These are phyloP conservation scores for Emydura subglobosa DNA, from an alignment of 2,113 vertebrate species.

Conservation along the genomic window DNA sequence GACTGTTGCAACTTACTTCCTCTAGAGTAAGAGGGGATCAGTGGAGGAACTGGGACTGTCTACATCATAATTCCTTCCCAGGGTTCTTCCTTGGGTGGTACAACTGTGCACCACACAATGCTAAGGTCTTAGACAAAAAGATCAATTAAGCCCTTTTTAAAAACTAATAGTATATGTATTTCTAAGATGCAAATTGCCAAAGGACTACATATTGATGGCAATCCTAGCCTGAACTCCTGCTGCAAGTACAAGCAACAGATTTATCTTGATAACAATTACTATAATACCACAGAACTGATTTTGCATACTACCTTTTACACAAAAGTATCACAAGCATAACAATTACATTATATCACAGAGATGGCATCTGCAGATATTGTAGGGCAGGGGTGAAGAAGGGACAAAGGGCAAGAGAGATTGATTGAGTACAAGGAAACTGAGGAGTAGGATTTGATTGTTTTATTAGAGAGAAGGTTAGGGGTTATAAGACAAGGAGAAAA, in stretches of 20 bases:
- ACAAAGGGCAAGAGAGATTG: conserved; percentile 35
- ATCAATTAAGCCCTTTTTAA: background rate
- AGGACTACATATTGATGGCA: background rate
- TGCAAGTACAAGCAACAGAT: background rate
- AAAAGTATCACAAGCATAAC: conserved; percentile 39
- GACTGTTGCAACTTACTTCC: rapidly evolving
- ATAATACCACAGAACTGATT: background rate
- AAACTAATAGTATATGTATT: background rate
- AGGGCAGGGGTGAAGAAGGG: conserved; percentile 20
- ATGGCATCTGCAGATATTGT: conserved; percentile 31
- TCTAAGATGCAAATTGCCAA: background rate
- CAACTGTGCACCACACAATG: background rate
- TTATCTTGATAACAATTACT: background rate
- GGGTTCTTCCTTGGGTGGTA: background rate
- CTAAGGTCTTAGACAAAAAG: background rate
- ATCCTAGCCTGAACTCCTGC: background rate
- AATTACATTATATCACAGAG: conserved; percentile 33
- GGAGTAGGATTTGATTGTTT: conserved; percentile 63
- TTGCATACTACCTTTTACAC: conserved; percentile 33
- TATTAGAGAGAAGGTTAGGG: conserved; percentile 65
- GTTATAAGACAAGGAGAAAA: conserved; percentile 42
- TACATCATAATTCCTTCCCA: background rate
- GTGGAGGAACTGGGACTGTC: background rate
- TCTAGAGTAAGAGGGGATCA: background rate
- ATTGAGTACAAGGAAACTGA: conserved; percentile 24